phyloP scores from a whole-genome alignment of 1,140 invertebrate genomes.

The Campoletis sonorensis region DNA sequence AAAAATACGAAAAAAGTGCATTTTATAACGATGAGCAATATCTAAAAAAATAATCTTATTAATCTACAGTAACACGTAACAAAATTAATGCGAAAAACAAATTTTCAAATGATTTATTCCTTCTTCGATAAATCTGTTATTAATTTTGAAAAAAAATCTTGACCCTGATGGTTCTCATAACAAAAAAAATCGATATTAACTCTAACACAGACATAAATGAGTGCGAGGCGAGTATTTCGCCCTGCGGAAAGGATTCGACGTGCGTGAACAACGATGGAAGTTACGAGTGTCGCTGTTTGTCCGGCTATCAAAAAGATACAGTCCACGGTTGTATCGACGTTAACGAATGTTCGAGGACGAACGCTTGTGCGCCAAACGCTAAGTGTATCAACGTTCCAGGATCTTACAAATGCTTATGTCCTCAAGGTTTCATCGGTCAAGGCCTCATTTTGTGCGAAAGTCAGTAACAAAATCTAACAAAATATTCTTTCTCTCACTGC shows the following conservation, averaged over 20 bases:
- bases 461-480: conserved; percentile 78
- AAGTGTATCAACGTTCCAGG: conserved; percentile 86
- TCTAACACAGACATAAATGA: conserved; percentile 80
- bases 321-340: conserved; percentile 75
- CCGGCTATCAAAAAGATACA: conserved; percentile 73
- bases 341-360: conserved; percentile 77
- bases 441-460: conserved; percentile 85
- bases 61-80: neutral
- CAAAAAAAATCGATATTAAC: conserved; percentile 2
- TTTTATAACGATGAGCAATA: neutral
- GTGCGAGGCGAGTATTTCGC: conserved; percentile 72
- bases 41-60: neutral
- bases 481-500: neutral
- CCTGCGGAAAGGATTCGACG: conserved; percentile 77
- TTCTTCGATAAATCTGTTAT: too few relatives aligned
- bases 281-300: conserved; percentile 77
- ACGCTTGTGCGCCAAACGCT: conserved; percentile 83
- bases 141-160: neutral
- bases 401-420: conserved; percentile 86
- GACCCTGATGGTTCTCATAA: neutral
- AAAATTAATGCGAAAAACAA: neutral
- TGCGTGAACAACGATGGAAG: conserved; percentile 78
- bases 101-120: neutral
- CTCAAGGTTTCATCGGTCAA: conserved; percentile 84
- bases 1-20: neutral